These are phyloP conservation scores for Paratrypauchen microcephalus DNA, from an alignment of 2,797 vertebrate genomes.

Conservation along the genomic window DNA sequence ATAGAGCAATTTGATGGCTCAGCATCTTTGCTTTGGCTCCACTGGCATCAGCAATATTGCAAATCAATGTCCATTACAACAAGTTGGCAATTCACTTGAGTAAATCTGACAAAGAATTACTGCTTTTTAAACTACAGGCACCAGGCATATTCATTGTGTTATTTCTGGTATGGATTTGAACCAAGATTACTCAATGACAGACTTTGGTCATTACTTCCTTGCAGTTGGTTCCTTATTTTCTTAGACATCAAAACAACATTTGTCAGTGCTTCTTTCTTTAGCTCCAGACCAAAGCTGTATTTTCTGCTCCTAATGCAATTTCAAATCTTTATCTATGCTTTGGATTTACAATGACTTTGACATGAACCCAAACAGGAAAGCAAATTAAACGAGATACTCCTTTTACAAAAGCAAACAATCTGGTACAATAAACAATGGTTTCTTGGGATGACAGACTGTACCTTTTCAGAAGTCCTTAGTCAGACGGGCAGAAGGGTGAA, in stretches of 20 bases:
- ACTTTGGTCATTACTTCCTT: conserved; percentile 32
- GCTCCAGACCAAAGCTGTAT: conserved; percentile 34
- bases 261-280: conserved; percentile 20
- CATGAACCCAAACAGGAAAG: conserved; percentile 39
- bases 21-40: conserved; percentile 27
- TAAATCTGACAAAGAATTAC: conserved; percentile 5
- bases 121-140: background rate
- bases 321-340: conserved; percentile 45
- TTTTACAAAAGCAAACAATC: background rate
- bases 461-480: conserved; percentile 17
- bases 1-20: conserved; percentile 33
- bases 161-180: conserved; percentile 14
- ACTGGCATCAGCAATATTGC: conserved; percentile 38
- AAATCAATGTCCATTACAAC: conserved; percentile 38
- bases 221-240: conserved; percentile 39
- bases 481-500: conserved; percentile 13
- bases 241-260: conserved; percentile 53
- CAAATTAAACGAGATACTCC: conserved; percentile 28
- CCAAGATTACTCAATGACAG: conserved; percentile 30
- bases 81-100: conserved; percentile 15
- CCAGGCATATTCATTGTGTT: background rate
- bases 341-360: conserved; percentile 26
- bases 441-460: background rate
- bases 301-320: conserved; percentile 31
- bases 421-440: background rate